Evolutionary conservation across 2,888 invertebrate genomes (phyloP), one percentile per base, ranked within the genome.

Genomic region (Hypomecis atomaria): DNA sequence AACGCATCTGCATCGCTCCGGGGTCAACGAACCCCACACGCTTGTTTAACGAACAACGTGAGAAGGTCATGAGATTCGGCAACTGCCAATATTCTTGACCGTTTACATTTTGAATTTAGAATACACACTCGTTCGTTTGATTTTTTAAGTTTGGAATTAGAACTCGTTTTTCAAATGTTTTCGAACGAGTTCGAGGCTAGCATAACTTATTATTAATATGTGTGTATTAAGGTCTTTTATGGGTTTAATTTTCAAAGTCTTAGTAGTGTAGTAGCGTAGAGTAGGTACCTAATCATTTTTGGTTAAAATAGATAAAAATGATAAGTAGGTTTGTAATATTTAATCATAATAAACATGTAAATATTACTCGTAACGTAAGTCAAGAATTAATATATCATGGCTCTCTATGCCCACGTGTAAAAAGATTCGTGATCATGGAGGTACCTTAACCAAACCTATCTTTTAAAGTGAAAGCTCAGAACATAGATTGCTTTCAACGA

Each of bases 1-100:
- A 89, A 88, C 88, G 92, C 91, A 92, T 92, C 92, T 91, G 92
- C 92, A 92, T 88, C 81, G 77, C 76, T 65, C 71, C 53, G 71
- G 72, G 90, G 85, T 83, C 89, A 75, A 73, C 71, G 86, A 87
- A 85, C 53, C 89, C 76, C 73, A 63, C 65, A 49, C 62, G 70
- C 71, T 67, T 73, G 75, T 78, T 79, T 85, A 88, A 86, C 85
- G 82, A 86, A 79, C 80, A 80, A 81, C 82, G 85, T 82, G 84
- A 87, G 89, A 90, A 90, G 90, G 89, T 88, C 89, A 87, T 84
- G 85, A 75, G 82, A 85, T 87, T 87, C 81, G 85, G 84, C 85
- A 83, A 87, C 85, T 88, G 88, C 84, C 82, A 82, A 82, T 75
- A 79, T 71, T 68, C 66, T 70, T 64, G 66, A 71, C 72, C 71